phyloP scores from a whole-genome alignment of 2,888 invertebrate genomes.

The Lepidonotus clava region DNA sequence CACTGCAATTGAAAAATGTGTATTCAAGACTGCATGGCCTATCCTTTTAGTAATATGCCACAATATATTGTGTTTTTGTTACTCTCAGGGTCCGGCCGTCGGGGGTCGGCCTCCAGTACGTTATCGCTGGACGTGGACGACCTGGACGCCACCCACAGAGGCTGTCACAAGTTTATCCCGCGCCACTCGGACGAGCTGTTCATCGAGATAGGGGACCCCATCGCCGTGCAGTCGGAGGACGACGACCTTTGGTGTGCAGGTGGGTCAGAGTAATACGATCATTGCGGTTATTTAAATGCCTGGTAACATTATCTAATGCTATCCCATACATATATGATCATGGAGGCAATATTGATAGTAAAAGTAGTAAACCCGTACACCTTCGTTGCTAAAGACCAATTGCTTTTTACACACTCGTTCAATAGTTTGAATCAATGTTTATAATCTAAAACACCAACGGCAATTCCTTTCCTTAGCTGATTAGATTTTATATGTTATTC shows the following conservation, averaged over 20 bases:
- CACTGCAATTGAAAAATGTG: too few species aligned
- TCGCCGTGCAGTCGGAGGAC: slow-evolving; percentile 92
- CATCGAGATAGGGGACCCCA: slow-evolving; percentile 97
- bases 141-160: slow-evolving; percentile 96
- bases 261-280: slow-evolving; percentile 81
- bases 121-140: slow-evolving; percentile 84
- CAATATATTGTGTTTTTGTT: background rate
- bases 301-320: background rate
- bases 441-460: too few species aligned
- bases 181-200: slow-evolving; percentile 97
- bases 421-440: too few species aligned
- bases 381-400: too few species aligned
- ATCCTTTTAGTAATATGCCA: too few species aligned
- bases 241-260: slow-evolving; percentile 99
- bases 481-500: too few species aligned
- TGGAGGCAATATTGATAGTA: background rate
- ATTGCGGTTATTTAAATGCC: background rate
- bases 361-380: background rate
- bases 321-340: background rate
- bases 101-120: slow-evolving; percentile 17
- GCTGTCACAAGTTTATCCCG: slow-evolving; percentile 96
- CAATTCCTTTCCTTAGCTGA: too few species aligned
- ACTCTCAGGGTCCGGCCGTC: background rate
- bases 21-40: too few species aligned
- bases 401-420: too few species aligned